Conservation (phyloP, 2,888 invertebrate genomes). For the Geophilus truncorum region DNA sequence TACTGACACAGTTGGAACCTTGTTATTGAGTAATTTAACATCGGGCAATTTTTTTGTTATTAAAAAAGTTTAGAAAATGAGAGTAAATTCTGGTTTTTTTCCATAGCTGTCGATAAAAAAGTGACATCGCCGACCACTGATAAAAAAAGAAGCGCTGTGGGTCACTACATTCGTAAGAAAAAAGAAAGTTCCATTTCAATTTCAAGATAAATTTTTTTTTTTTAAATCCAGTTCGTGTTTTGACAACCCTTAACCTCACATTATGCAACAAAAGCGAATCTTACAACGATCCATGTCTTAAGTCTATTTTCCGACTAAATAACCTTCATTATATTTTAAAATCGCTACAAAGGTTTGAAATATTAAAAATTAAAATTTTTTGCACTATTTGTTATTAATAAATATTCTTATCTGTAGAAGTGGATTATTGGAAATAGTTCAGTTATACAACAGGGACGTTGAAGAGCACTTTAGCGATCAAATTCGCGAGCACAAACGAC, state of each 20-base stretch:
- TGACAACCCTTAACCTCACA: constrained; percentile 84
- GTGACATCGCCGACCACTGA: background rate
- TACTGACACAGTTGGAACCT: constrained; percentile 59
- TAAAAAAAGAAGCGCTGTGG: background rate
- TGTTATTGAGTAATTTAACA: background rate
- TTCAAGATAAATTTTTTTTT: background rate
- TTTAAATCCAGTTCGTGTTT: constrained; percentile 73
- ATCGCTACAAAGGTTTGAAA: constrained; percentile 67
- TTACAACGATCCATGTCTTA: constrained; percentile 77
- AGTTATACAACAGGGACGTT: constrained; percentile 67
- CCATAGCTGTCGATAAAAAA: background rate
- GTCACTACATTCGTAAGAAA: background rate
- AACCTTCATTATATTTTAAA: constrained; percentile 93
- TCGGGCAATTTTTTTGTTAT: background rate
- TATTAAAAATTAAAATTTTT: constrained; percentile 29
- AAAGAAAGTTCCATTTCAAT: constrained; percentile 33
- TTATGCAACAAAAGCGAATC: constrained; percentile 86
- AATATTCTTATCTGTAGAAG: constrained; percentile 44
- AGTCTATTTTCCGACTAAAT: constrained; percentile 74
- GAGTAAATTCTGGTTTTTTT: constrained; percentile 30
- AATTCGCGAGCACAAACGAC: constrained; percentile 73
- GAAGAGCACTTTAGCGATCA: constrained; percentile 80
- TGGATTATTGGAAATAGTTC: constrained; percentile 72
- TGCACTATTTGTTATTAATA: background rate
- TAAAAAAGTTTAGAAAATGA: constrained; percentile 12